Evolutionary conservation across 2,797 vertebrate genomes (phyloP).

Genomic region (Clarias laeviceps): DNA sequence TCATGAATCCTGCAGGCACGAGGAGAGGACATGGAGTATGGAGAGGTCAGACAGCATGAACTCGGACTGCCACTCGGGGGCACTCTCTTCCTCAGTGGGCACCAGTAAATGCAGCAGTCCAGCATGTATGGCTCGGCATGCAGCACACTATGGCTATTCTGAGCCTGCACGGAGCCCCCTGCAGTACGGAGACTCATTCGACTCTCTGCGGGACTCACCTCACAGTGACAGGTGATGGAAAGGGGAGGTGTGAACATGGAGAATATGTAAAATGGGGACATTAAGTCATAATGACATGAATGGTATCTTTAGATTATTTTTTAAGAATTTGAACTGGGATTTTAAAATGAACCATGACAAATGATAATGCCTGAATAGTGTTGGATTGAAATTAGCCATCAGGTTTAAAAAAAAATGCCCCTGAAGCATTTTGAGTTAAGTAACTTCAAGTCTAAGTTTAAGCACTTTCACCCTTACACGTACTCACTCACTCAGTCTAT

Average conservation of each 20-base stretch:
- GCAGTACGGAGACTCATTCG: conserved; percentile 91
- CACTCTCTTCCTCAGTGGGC: conserved; percentile 91
- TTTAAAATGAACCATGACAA: no score
- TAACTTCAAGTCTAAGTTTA: background rate
- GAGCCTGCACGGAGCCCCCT: conserved; percentile 75
- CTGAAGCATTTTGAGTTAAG: background rate
- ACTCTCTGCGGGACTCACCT: conserved; percentile 92
- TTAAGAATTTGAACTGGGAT: background rate
- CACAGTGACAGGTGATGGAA: conserved; percentile 91
- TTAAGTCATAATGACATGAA: background rate
- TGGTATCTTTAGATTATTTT: background rate
- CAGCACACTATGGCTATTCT: conserved; percentile 82
- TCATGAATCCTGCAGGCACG: conserved; percentile 76
- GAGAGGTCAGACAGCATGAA: conserved; percentile 92
- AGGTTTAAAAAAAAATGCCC: no score
- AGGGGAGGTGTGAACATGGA: background rate
- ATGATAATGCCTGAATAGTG: background rate
- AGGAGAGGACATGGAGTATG: conserved; percentile 97
- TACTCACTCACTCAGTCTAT: no score
- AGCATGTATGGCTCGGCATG: conserved; percentile 88
- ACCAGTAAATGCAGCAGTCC: conserved; percentile 99
- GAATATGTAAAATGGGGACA: background rate
- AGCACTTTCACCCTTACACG: background rate
- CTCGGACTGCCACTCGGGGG: conserved; percentile 94
- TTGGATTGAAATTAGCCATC: background rate